Conservation (phyloP, 92 coral and sea anemone species). For the Blastomussa wellsi region DNA sequence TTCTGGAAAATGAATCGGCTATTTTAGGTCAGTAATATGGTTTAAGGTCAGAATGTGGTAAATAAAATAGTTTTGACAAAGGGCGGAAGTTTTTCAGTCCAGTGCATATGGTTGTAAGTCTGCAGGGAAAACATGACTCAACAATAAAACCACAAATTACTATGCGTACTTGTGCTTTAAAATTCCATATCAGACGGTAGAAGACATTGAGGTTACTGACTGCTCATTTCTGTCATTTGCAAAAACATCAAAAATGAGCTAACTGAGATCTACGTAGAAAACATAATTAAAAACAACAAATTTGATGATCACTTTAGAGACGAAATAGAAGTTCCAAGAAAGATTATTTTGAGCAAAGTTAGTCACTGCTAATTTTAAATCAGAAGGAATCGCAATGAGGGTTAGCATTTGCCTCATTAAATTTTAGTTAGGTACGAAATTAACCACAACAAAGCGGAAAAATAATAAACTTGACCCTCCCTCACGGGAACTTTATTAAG, state of each 20-base stretch:
- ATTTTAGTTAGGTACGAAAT: neutral
- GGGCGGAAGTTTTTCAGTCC: too few species aligned
- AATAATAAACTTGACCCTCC: neutral
- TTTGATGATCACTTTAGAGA: too few species aligned
- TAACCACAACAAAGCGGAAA: neutral
- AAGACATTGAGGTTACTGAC: neutral
- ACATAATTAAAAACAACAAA: too few species aligned
- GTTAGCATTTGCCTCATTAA: neutral
- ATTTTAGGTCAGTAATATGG: neutral
- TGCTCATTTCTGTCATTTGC: neutral
- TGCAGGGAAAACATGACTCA: neutral
- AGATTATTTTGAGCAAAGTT: neutral
- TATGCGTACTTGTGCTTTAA: neutral
- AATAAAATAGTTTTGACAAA: neutral
- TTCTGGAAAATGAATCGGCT: neutral
- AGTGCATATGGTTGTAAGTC: neutral
- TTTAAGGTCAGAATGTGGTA: neutral
- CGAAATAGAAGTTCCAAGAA: too few species aligned
- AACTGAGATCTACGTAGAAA: too few species aligned
- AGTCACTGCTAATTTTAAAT: neutral
- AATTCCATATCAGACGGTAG: neutral
- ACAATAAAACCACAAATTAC: neutral
- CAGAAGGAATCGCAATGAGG: neutral
- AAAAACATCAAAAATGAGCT: neutral
- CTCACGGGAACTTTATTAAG: neutral